These are phyloP conservation scores for Gavia stellata DNA, from an alignment of 2,113 vertebrate genomes.

Conservation along the genomic window DNA sequence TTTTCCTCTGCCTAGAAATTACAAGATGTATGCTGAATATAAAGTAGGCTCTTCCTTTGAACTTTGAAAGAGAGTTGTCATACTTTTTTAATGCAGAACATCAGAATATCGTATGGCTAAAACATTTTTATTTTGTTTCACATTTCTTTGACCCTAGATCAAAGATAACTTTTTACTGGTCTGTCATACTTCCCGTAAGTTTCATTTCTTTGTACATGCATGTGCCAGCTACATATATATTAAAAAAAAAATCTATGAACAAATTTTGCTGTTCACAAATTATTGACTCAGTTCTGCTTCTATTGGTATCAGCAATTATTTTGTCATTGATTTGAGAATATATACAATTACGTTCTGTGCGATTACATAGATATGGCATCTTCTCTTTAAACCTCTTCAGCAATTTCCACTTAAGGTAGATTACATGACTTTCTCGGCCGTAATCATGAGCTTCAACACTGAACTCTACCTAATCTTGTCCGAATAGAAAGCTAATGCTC, in stretches of 20 bases:
- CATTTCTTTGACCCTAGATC: background rate
- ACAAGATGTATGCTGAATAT: background rate
- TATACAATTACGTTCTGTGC: background rate
- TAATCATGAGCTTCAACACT: background rate
- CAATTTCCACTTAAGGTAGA: background rate
- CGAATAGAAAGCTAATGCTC: background rate
- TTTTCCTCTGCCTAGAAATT: background rate
- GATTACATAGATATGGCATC: background rate
- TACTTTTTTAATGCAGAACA: background rate
- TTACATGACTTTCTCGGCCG: background rate
- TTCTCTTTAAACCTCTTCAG: background rate
- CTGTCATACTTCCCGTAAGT: fast-evolving
- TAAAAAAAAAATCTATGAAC: background rate
- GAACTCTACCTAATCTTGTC: background rate
- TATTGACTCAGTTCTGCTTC: background rate
- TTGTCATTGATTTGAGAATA: background rate
- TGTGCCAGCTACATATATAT: background rate
- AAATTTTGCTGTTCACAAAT: background rate
- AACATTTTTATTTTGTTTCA: background rate
- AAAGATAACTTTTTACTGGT: background rate
- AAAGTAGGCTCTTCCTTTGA: background rate
- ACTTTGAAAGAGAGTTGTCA: background rate
- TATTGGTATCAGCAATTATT: background rate
- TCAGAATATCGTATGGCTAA: background rate
- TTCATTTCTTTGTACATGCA: background rate